Percentiles rank a stretch among this genome's conserved stretches.
phyloP scores from a whole-genome alignment of 2,113 vertebrate genomes.

The Malurus cyaneus region DNA sequence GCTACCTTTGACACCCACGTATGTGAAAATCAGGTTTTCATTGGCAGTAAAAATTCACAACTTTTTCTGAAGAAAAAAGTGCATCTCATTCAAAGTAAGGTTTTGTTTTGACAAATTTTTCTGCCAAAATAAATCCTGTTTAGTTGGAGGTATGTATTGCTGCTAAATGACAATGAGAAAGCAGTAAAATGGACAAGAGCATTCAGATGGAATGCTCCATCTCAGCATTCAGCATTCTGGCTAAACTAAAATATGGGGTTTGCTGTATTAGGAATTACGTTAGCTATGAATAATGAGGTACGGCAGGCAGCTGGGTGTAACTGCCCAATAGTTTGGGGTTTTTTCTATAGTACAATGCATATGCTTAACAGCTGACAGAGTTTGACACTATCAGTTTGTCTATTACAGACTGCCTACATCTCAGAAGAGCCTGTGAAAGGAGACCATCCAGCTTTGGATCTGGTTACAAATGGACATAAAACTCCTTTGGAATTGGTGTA shows the following conservation, averaged over 20 bases:
- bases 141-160: background rate
- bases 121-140: background rate
- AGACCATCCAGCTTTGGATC: background rate
- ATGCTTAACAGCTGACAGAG: background rate
- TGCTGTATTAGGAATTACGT: background rate
- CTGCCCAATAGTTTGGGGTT: background rate
- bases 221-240: no score
- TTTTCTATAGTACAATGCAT: background rate
- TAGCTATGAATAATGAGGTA: background rate
- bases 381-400: background rate
- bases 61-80: background rate
- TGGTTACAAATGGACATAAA: background rate
- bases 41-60: background rate
- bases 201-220: no score
- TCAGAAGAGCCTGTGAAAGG: background rate
- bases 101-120: rapidly evolving
- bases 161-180: background rate
- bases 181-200: background rate
- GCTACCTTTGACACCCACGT: rapidly evolving
- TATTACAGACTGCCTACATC: background rate
- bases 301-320: background rate
- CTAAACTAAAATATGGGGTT: background rate
- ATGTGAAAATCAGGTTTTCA: background rate
- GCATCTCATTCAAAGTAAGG: background rate
- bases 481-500: background rate